phyloP scores from a whole-genome alignment of 2,888 invertebrate genomes.

The Alloplasta piceator region DNA sequence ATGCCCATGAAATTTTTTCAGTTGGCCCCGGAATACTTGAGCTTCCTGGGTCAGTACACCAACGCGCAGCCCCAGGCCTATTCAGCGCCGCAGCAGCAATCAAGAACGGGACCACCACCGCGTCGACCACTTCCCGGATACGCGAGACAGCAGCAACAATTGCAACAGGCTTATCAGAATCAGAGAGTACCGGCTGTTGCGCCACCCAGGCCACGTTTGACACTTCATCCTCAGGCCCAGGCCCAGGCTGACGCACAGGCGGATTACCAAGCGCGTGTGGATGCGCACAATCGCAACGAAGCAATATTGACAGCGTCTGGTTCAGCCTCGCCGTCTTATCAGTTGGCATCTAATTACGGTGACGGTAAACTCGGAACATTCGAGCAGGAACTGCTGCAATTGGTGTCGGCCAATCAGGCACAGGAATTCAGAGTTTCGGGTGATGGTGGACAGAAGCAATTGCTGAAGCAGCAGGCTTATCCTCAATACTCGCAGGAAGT shows the following conservation, averaged over 20 bases:
- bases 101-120: constrained; percentile 67
- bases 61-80: constrained; percentile 71
- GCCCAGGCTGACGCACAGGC: constrained; percentile 76
- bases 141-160: constrained; percentile 78
- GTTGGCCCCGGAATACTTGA: constrained; percentile 79
- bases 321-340: constrained; percentile 71
- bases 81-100: constrained; percentile 59
- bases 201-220: constrained; percentile 76
- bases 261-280: constrained; percentile 75
- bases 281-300: constrained; percentile 75
- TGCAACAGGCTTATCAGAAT: constrained; percentile 79
- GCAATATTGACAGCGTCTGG: constrained; percentile 72
- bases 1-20: constrained; percentile 52
- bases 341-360: constrained; percentile 71
- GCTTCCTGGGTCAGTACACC: constrained; percentile 76
- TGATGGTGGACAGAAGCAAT: constrained; percentile 68
- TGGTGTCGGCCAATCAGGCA: constrained; percentile 80
- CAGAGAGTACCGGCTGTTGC: constrained; percentile 78
- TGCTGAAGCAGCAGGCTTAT: constrained; percentile 67
- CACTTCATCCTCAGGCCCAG: constrained; percentile 76
- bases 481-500: constrained; percentile 74
- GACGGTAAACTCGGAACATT: constrained; percentile 79
- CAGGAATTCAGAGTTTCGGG: constrained; percentile 78
- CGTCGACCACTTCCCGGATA: constrained; percentile 76
- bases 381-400: constrained; percentile 79